Base-by-base conservation (phyloP, 2,113 vertebrate genomes). In the Podarcis cretensis region DNA sequence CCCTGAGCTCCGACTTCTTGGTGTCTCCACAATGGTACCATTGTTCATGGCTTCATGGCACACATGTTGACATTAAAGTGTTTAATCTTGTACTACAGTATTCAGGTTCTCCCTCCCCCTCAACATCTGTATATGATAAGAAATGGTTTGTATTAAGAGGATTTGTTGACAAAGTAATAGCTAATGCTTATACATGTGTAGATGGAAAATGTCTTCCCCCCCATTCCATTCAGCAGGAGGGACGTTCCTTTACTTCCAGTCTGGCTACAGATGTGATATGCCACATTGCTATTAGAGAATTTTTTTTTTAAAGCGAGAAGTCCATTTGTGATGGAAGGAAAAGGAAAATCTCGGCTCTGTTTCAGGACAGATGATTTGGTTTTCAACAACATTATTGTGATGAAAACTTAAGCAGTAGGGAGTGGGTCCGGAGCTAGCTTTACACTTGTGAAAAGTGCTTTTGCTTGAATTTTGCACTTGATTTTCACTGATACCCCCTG, bases 1-100 rank as follows among this genome's bases (percentile, higher is more conserved):
- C 94, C 91, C 82, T 86, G 85, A 30, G 59, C 88, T 76, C 90
- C 90, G 91, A 90, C 91, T 95, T 91, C 73, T 80, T 87, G 92
- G 94, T 95, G 90, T 92, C 48, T 84, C 85, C 95, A 97, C 97
- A 97, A 95, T 96, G 96, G 96, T 91, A 95, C 96, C 96, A 96
- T 97, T 97, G 97, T 97, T 95, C 91, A 2, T 84, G 93, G 94
- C 92, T 81, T 79, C 32, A 20, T 92, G 54, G 94, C 91, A 90
- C 96, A 96, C 95, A 96, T 97, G 97, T 95, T 94, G 96, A 96
- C 92, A 91, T 93, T 94, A 93, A 92, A 95, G 94, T 93, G 94
- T 94, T 97, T 95, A 95, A 97, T 96, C 96, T 95, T 93, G 95
- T 86, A 94, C 86, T 91, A 89, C 95, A 93, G 94, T 91, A 89